Conservation (phyloP, 1,140 invertebrate species). For the Meloidogyne floridensis region DNA sequence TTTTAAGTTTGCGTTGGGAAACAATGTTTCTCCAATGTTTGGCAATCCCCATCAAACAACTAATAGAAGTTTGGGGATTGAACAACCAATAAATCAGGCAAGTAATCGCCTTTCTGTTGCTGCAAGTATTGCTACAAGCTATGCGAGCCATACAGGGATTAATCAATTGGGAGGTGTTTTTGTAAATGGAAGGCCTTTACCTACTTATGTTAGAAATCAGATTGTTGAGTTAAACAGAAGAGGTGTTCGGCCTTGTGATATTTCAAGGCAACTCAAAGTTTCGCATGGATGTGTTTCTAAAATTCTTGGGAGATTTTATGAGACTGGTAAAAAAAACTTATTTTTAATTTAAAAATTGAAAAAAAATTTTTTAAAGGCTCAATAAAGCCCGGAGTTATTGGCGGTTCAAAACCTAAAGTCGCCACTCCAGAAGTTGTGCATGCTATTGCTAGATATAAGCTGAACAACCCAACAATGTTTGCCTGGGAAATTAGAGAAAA, state of each 20-base stretch:
- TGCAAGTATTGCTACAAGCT: constrained; percentile 27
- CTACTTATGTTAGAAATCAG: constrained; percentile 85
- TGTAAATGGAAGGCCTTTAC: constrained; percentile 89
- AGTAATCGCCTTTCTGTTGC: constrained; percentile 18
- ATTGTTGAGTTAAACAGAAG: constrained; percentile 89
- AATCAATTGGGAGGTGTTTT: constrained; percentile 94
- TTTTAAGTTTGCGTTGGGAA: neutral
- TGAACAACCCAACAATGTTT: constrained; percentile 85
- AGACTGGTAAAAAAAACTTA: constrained; percentile 71
- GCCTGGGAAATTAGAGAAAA: constrained; percentile 91
- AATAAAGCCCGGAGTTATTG: constrained; percentile 75
- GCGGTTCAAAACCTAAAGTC: constrained; percentile 97
- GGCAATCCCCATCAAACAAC: neutral
- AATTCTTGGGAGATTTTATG: constrained; percentile 82
- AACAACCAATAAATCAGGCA: neutral
- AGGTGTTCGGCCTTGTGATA: constrained; percentile 87
- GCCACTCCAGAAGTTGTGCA: constrained; percentile 97
- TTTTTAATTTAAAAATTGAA: too few relatives aligned
- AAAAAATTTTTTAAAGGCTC: constrained; percentile 68
- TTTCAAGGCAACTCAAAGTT: constrained; percentile 87
- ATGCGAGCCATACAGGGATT: constrained; percentile 72
- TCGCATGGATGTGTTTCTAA: constrained; percentile 96
- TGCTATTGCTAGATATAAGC: constrained; percentile 95
- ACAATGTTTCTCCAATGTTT: neutral
- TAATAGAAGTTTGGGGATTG: neutral